phyloP scores from a whole-genome alignment of 2,113 vertebrate genomes.

The Caretta caretta region DNA sequence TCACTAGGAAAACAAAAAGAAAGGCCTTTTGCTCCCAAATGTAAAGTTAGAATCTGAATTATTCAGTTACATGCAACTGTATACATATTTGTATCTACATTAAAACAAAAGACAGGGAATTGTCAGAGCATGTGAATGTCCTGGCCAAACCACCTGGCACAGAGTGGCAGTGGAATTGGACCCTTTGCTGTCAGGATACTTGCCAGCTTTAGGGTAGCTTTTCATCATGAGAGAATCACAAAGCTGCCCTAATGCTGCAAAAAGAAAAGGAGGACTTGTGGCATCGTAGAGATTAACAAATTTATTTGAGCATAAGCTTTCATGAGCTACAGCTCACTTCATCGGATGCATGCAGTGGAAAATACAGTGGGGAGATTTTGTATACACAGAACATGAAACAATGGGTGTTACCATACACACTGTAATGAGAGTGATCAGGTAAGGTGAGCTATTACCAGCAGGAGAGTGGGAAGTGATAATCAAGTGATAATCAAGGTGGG shows the following conservation, averaged over 20 bases:
- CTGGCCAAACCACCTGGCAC: neutral
- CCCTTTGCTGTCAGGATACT: neutral
- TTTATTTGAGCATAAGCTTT: too few relatives aligned
- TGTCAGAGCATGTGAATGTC: neutral
- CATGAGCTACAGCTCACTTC: too few relatives aligned
- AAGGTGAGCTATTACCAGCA: too few relatives aligned
- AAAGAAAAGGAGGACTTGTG: too few relatives aligned
- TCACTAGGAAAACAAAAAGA: neutral
- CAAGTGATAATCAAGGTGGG: too few relatives aligned
- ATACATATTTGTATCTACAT: neutral
- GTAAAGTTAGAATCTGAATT: neutral
- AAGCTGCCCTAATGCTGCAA: neutral
- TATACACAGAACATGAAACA: too few relatives aligned
- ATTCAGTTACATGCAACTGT: neutral
- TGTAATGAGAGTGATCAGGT: too few relatives aligned
- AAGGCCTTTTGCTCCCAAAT: neutral
- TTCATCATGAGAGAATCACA: neutral
- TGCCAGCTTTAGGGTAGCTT: neutral
- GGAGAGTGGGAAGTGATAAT: too few relatives aligned
- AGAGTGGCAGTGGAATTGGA: neutral
- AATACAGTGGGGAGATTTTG: too few relatives aligned
- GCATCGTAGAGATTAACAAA: too few relatives aligned
- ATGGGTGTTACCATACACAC: too few relatives aligned
- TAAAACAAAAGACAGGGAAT: neutral
- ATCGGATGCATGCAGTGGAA: too few relatives aligned